phyloP scores from a whole-genome alignment of 1,140 invertebrate species.

The Leptoteleia sp. region DNA sequence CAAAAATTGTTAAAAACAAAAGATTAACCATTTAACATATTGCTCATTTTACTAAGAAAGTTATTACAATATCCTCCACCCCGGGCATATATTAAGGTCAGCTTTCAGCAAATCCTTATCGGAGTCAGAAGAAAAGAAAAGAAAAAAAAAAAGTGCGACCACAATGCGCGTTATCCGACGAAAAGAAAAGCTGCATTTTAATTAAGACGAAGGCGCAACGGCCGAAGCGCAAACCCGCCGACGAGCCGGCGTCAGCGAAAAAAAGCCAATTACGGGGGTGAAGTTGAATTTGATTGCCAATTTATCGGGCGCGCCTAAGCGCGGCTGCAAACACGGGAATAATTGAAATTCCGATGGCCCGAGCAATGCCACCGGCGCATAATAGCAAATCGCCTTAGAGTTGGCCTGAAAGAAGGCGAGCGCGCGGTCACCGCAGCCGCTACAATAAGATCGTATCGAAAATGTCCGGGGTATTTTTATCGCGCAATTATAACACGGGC shows the following conservation, averaged over 20 bases:
- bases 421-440: conserved; percentile 3
- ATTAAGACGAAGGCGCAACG: conserved; percentile 19
- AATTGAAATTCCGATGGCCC: conserved; percentile 39
- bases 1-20: too few relatives aligned
- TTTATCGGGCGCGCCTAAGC: conserved; percentile 31
- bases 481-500: not conserved
- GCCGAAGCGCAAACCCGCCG: conserved; percentile 15
- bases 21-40: too few relatives aligned
- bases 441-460: conserved; percentile 30
- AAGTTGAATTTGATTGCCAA: conserved; percentile 36
- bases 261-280: conserved; percentile 26
- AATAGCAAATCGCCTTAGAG: conserved; percentile 18
- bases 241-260: conserved; percentile 1
- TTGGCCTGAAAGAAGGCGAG: conserved; percentile 10
- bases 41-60: too few relatives aligned
- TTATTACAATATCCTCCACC: too few relatives aligned
- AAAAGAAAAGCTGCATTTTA: conserved; percentile 31
- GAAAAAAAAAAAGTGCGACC: too few relatives aligned
- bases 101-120: too few relatives aligned
- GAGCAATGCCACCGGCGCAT: not conserved
- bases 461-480: not conserved
- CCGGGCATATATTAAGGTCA: too few relatives aligned
- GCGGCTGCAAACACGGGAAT: conserved; percentile 29
- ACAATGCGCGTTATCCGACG: too few relatives aligned
- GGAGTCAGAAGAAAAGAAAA: too few relatives aligned